Conservation (phyloP, 2,888 invertebrate genomes). For the Caenorhabditis uteleia region DNA sequence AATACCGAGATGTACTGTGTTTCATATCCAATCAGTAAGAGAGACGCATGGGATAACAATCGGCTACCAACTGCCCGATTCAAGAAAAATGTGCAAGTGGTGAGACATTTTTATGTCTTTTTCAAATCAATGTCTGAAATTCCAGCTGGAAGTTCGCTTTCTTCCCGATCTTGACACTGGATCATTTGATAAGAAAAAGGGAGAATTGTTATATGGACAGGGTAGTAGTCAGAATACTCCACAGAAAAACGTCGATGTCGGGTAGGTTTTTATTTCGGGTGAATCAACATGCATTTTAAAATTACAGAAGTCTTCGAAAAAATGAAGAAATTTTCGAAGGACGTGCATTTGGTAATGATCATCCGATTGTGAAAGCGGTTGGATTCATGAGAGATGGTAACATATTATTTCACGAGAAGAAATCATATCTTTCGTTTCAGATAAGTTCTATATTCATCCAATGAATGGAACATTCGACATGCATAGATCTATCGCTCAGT, state of each 20-base stretch:
- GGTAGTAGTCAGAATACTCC: too few relatives aligned
- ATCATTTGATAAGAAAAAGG: conserved; percentile 41
- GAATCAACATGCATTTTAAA: not conserved
- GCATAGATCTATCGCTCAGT: conserved; percentile 27
- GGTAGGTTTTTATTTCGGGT: not conserved
- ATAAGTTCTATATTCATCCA: conserved; percentile 32
- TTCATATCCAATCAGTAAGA: conserved; percentile 40
- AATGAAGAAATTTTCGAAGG: conserved; percentile 49
- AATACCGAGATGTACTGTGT: conserved; percentile 43
- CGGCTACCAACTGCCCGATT: conserved; percentile 30
- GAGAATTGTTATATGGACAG: conserved; percentile 17
- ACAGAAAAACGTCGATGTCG: not conserved
- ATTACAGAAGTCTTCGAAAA: conserved; percentile 15
- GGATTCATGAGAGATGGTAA: conserved; percentile 37
- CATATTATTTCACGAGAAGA: not conserved
- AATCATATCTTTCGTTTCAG: conserved; percentile 4
- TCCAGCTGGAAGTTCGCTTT: conserved; percentile 47
- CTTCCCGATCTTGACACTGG: conserved; percentile 29
- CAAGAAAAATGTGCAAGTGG: conserved; percentile 51
- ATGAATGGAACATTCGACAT: conserved; percentile 43
- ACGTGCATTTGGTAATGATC: conserved; percentile 31
- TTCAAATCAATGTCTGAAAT: not conserved
- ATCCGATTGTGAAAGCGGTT: conserved; percentile 30
- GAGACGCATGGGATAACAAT: conserved; percentile 32
- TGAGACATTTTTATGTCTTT: conserved; percentile 9